Evolutionary conservation across 2,888 invertebrate genomes (phyloP).

Genomic region (Pyrochroa serraticornis): DNA sequence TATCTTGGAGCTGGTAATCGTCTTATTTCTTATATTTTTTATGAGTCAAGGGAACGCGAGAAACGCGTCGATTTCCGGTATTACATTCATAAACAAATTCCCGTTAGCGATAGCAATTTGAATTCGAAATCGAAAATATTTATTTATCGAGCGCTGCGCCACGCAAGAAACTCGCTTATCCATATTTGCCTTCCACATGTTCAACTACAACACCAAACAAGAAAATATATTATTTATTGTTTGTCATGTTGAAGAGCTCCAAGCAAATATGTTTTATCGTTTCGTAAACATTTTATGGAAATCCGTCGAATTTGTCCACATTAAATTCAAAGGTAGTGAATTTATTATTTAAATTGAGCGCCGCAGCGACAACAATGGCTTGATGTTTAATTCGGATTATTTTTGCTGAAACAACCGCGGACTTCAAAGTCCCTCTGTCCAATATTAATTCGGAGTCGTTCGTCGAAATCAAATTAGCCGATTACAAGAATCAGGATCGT

Average conservation of each 20-base stretch:
- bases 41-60: no score
- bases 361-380: constrained; percentile 5
- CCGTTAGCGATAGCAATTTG: no score
- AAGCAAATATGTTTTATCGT: constrained; percentile 4
- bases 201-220: constrained; percentile 3
- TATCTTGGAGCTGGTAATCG: no score
- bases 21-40: no score
- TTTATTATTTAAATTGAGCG: constrained; percentile 15
- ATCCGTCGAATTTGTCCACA: constrained; percentile 7
- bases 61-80: no score
- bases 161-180: no score
- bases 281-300: constrained; percentile 2
- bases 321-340: constrained; percentile 17
- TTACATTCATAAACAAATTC: no score
- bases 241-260: constrained; percentile 6
- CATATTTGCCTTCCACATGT: not conserved
- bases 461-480: constrained; percentile 6
- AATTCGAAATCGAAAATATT: no score
- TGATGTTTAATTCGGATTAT: constrained; percentile 16
- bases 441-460: constrained; percentile 8
- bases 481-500: not conserved
- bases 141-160: no score
- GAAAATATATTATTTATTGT: constrained; percentile 11
- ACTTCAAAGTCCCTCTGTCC: constrained; percentile 6
- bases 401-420: constrained; percentile 9